Evolutionary conservation across 2,888 invertebrate species (phyloP).

Genomic region (Lutraria lutraria): DNA sequence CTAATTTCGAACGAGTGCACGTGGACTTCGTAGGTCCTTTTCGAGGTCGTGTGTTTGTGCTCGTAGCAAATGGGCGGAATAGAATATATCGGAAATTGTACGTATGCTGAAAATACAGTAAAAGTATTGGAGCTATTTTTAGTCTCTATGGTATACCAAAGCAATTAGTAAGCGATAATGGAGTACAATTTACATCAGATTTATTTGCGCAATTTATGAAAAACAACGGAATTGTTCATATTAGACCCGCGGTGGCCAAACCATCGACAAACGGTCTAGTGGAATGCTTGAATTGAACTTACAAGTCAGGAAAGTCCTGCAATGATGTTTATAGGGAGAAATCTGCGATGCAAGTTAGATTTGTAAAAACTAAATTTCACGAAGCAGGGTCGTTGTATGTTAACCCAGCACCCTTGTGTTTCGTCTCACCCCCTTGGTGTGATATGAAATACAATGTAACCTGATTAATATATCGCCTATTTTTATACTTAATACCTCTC

Average conservation of each 20-base stretch:
- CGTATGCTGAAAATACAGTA: conserved; percentile 55
- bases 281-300: too few relatives aligned
- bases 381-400: too few relatives aligned
- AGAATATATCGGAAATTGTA: conserved; percentile 86
- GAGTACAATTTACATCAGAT: conserved; percentile 57
- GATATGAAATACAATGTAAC: too few relatives aligned
- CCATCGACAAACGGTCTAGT: conserved; percentile 66
- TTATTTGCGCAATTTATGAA: too few relatives aligned
- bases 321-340: too few relatives aligned
- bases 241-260: conserved; percentile 56
- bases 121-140: conserved; percentile 55
- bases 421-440: too few relatives aligned
- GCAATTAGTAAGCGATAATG: conserved; percentile 63
- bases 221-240: conserved; percentile 63
- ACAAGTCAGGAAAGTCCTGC: too few relatives aligned
- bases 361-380: too few relatives aligned
- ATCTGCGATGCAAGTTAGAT: too few relatives aligned
- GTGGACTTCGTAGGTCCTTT: conserved; percentile 76
- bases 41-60: conserved; percentile 78
- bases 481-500: too few relatives aligned
- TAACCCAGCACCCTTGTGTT: too few relatives aligned
- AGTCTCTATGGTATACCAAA: conserved; percentile 57
- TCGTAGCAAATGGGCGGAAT: conserved; percentile 78
- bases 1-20: conserved; percentile 73
- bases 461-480: too few relatives aligned